Base-by-base conservation (phyloP, 2,888 invertebrate species). In the Congeria kusceri region DNA sequence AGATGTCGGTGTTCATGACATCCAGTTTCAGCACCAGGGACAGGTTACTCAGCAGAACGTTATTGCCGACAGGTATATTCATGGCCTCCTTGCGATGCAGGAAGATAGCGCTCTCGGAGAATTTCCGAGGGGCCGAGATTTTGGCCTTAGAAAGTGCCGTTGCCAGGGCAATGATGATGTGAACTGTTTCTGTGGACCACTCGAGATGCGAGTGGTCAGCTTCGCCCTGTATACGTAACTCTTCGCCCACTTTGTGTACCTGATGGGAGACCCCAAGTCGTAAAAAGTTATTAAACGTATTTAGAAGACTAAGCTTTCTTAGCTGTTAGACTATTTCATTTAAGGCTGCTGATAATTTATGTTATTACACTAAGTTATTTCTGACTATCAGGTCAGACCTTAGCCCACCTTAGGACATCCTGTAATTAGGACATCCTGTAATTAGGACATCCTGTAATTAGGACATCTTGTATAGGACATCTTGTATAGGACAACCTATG, bases 141-240 rank as follows among this genome's bases (percentile, higher is more conserved):
- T 76, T 81, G 5, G 77, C 77, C 57, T 81, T 82, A 7, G 77
- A 56, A 32, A 91, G 65, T 2, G 89, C 86, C 28, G 83, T 80
- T 4, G 88, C 67, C 47, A 92, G 77, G 20, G 87, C 87, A 9
- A 84, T 77, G 18, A 90, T 64, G n/a, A 88, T 80, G 59, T 79
- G 79, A 27, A 90, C 77, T 0, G 89, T 86, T 32, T 71, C 84
- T 2, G 91, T 83, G 3, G 92, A 92, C 89, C 91, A 89, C 72
- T 92, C 92, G 20, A 91, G 18, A 68, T 91, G 92, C 4, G 91
- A 62, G 75, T 92, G 90, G 83, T 91, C 89, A 49, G 87, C 73
- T 88, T 90, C 89, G 0, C 87, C 87, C 46, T 91, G 90, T 20
- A 91, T 23, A 20, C 86, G 86, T 47, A 91, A 56, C 56, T 89